Evolutionary conservation across 1,140 invertebrate species (phyloP).

Genomic region (Ephestia elutella): DNA sequence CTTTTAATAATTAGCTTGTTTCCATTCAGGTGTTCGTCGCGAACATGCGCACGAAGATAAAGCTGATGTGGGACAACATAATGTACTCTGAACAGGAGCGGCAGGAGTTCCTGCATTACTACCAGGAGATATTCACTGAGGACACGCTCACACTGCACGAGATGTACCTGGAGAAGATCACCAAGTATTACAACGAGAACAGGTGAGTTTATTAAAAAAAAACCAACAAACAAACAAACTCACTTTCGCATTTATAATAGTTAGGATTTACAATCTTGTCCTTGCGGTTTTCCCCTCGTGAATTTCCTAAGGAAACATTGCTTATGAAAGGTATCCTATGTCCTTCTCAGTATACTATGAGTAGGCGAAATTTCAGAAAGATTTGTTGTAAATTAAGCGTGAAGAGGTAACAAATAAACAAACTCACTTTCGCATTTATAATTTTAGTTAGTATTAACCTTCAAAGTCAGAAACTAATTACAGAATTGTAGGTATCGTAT

Average conservation of each 20-base stretch:
- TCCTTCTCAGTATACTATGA: no score
- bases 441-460: no score
- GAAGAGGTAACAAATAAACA: not conserved
- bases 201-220: conserved; percentile 75
- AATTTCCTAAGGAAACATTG: no score
- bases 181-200: conserved; percentile 80
- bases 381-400: no score
- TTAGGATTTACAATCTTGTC: no score
- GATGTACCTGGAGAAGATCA: conserved; percentile 80
- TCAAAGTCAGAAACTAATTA: no score
- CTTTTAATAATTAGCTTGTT: not conserved
- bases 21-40: conserved; percentile 77
- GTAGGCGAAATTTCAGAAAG: no score
- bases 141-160: conserved; percentile 84
- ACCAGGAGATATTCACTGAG: conserved; percentile 81
- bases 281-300: no score
- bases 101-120: conserved; percentile 77
- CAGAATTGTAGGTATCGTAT: no score
- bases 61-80: conserved; percentile 82
- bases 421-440: not conserved
- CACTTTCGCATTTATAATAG: no score
- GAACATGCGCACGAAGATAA: conserved; percentile 80
- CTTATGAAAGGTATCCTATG: not conserved
- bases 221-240: no score
- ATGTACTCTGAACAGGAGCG: conserved; percentile 78